A percentile compares a stretch with the other conserved stretches of the same genome.
These are phyloP conservation scores for Scyliorhinus canicula DNA, from an alignment of 2,797 vertebrate species.

Conservation along the genomic window DNA sequence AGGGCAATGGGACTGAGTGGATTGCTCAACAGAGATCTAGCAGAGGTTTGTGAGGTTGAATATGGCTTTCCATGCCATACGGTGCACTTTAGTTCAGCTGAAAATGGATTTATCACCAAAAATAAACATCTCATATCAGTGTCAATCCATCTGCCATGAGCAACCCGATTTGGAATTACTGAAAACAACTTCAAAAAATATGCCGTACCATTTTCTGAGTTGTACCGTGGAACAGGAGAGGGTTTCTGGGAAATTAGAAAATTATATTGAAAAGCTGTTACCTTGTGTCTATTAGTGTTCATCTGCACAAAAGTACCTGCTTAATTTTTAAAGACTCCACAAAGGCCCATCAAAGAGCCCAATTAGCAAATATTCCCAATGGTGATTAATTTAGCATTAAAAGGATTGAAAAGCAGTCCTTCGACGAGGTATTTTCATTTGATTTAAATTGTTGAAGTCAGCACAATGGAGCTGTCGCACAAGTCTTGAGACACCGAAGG, in stretches of 20 bases:
- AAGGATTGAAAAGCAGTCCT: background rate
- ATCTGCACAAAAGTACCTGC: background rate
- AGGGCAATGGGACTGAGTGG: too few species aligned
- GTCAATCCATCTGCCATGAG: background rate
- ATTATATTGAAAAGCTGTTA: background rate
- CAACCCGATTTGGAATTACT: background rate
- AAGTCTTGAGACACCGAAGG: background rate
- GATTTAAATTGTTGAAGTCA: background rate
- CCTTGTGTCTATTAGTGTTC: background rate
- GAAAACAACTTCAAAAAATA: background rate
- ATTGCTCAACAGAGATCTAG: too few species aligned
- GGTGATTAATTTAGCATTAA: background rate
- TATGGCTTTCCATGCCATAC: too few species aligned
- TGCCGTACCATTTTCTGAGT: background rate
- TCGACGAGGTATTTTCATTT: background rate
- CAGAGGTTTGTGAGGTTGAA: too few species aligned
- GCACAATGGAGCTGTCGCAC: too few species aligned
- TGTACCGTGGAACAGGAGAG: background rate
- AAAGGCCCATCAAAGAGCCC: background rate
- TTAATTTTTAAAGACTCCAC: background rate
- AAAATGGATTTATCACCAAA: background rate
- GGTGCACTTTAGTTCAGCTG: background rate
- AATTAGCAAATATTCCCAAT: background rate
- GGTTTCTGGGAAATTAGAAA: background rate
- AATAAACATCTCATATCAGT: background rate